Evolutionary conservation across 1,140 invertebrate species (phyloP), one percentile per base, ranked within the genome.

Genomic region (Grapholita molesta): DNA sequence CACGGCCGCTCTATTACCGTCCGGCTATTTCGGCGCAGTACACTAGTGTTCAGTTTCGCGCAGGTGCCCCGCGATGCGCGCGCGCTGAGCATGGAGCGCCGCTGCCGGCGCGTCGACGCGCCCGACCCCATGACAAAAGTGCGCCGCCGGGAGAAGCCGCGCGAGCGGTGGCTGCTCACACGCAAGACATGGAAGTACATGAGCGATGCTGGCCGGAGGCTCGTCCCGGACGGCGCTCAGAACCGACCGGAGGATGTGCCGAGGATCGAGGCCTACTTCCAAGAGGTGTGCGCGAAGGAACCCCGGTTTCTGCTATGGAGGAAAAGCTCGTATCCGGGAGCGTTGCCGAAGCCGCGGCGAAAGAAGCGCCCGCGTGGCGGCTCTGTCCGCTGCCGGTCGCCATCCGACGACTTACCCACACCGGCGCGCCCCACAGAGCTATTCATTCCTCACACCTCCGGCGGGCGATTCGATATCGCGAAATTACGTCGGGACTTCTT

Each of bases 171-270:
- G 97, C 91, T 97, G 30, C 92, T 97, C 21, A 97, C 96, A 4
- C 92, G 96, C 25, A 97, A 97, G 89, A 97, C 97, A 18, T 97
- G 97, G 97, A 93, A 96, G 69, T 97, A 97, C 84, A 98, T 98
- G 97, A 94, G 96, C 0, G 96, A 97, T 77, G 96, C 96, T 9
- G 96, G 96, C n/a, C 94, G 96, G 48, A 95, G 95, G 77, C 92
- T 98, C 11, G 95, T 97, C 42, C 96, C 96, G 0, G 96, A 97
- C 64, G 95, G 95, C 2, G 93, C 93, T 0, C 93, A 94, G 77
- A 95, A 95, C 87, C 92, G 94, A 4, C 78, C 93, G 0, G 96
- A 97, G 78, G 96, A 96, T 78, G 93, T 97, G 25, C 95, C 95
- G 0, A 94, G 95, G 70, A 95, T 97, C 61, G 96, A 97, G 82